Conservation (phyloP, 2,888 invertebrate genomes). For the Disparrhopalites patrizii region DNA sequence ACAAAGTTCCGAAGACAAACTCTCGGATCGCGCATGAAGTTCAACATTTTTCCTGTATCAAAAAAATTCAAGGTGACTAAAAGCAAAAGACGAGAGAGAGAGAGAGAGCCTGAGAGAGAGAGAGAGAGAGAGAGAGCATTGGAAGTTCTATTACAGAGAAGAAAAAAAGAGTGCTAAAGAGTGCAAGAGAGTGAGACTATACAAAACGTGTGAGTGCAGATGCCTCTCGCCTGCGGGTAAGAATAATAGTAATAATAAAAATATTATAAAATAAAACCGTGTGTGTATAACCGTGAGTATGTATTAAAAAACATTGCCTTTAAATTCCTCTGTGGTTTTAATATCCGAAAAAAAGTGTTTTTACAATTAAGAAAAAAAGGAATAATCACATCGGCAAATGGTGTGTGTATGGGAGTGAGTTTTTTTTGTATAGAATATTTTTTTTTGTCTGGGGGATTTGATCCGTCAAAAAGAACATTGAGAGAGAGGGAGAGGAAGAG, state of each 20-base stretch:
- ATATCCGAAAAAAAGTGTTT: not conserved
- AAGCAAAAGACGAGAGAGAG: not conserved
- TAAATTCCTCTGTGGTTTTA: slow-evolving; percentile 2
- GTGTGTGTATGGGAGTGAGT: no score
- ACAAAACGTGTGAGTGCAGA: not conserved
- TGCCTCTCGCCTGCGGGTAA: slow-evolving; percentile 15
- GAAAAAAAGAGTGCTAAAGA: not conserved
- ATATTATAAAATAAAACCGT: no score
- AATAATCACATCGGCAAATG: slow-evolving; percentile 7
- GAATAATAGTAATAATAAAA: not conserved
- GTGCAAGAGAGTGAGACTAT: not conserved
- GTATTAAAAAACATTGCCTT: not conserved
- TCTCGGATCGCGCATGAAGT: slow-evolving; percentile 18
- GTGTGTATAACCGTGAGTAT: no score
- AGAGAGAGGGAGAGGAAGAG: no score
- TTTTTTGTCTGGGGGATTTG: no score
- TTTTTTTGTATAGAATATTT: no score
- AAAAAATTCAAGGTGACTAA: slow-evolving; percentile 13
- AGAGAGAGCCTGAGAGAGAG: not conserved
- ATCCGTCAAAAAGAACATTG: slow-evolving; percentile 3
- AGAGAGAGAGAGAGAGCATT: not conserved
- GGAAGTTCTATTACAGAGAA: not conserved
- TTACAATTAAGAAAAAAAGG: not conserved
- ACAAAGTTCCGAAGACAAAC: slow-evolving; percentile 2
- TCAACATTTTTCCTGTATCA: slow-evolving; percentile 2